Conservation (phyloP, 2,113 vertebrate species). For the Rousettus leschenaultii region DNA sequence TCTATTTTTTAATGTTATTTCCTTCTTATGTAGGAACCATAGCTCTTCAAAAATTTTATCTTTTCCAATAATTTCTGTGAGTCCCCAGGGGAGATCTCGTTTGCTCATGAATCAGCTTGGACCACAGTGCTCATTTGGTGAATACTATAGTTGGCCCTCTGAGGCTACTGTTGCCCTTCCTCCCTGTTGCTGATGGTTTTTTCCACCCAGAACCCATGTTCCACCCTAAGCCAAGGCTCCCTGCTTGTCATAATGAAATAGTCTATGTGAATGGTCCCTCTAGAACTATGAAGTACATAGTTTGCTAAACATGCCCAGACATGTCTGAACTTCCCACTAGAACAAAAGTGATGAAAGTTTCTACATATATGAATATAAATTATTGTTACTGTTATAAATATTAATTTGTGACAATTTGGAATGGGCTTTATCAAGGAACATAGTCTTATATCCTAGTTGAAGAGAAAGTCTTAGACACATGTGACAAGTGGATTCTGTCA, state of each 20-base stretch:
- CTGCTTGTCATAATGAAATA: neutral
- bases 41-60: neutral
- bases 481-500: neutral
- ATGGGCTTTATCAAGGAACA: neutral
- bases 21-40: neutral
- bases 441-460: neutral
- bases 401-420: conserved; percentile 4
- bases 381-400: neutral
- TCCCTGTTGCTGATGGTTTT: neutral
- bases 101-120: neutral
- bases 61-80: neutral
- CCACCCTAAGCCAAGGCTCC: neutral
- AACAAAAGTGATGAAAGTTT: neutral
- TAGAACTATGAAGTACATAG: neutral
- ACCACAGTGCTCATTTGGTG: neutral
- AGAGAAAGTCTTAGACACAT: neutral
- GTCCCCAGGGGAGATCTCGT: neutral
- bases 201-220: neutral
- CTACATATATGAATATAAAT: neutral
- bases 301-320: neutral
- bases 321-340: neutral
- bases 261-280: neutral
- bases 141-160: neutral
- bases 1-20: neutral
- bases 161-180: neutral